A percentile compares a stretch with the other conserved stretches of the same genome.
phyloP scores from a whole-genome alignment of 2,113 vertebrate genomes.

The Ictidomys tridecemlineatus region DNA sequence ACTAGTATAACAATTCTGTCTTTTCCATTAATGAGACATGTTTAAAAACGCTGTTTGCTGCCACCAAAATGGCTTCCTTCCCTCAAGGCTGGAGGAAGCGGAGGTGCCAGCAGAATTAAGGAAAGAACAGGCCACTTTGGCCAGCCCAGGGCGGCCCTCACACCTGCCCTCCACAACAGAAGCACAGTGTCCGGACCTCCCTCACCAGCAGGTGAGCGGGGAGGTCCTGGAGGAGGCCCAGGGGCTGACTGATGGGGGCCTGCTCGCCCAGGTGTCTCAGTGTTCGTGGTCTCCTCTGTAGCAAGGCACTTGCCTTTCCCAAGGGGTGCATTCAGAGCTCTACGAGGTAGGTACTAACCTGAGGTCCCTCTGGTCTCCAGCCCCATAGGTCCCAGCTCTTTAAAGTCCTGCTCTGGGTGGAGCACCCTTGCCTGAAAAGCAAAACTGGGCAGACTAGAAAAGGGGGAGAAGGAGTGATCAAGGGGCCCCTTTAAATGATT shows the following conservation, averaged over 20 bases:
- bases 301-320: background rate
- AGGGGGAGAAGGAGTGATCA: background rate
- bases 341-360: background rate
- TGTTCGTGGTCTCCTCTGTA: background rate
- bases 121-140: background rate
- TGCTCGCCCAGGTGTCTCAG: background rate
- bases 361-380: accelerated
- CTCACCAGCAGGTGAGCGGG: background rate
- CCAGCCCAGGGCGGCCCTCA: background rate
- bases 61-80: background rate
- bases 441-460: background rate
- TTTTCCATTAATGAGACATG: background rate
- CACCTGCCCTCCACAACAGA: background rate
- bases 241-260: background rate
- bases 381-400: background rate
- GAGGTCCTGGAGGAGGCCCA: background rate
- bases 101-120: background rate
- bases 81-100: background rate
- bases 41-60: background rate
- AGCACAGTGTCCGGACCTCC: too few relatives aligned
- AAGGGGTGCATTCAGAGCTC: background rate
- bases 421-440: background rate
- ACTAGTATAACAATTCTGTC: background rate
- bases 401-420: accelerated
- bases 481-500: background rate